Conservation (phyloP, 2,797 vertebrate genomes). For the Hozukius guyotensis region DNA sequence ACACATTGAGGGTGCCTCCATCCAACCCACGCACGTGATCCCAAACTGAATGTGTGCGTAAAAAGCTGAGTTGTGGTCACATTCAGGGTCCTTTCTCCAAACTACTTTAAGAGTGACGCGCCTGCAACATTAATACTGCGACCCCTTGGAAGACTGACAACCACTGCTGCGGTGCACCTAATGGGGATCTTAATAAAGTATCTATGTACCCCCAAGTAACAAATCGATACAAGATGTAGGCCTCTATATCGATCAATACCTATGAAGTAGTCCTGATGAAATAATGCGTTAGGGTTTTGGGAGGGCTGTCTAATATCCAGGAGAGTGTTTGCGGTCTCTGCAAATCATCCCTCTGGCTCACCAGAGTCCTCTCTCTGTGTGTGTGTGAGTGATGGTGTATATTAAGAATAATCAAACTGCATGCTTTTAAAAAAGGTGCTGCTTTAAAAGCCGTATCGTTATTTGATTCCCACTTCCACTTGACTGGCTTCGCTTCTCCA, state of each 20-base stretch:
- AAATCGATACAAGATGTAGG: conserved; percentile 73
- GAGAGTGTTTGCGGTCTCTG: conserved; percentile 70
- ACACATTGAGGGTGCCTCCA: not conserved
- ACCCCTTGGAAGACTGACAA: conserved; percentile 65
- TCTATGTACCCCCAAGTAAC: conserved; percentile 64
- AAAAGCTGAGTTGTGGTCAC: conserved; percentile 24
- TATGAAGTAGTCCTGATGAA: conserved; percentile 71
- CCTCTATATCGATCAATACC: conserved; percentile 65
- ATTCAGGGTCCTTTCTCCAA: conserved; percentile 24
- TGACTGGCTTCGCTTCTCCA: not conserved
- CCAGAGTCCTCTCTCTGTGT: conserved; percentile 6
- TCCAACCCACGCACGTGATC: conserved; percentile 2
- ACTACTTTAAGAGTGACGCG: conserved; percentile 43
- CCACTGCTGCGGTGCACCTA: conserved; percentile 59
- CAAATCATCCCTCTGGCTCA: conserved; percentile 61
- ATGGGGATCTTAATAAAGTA: conserved; percentile 76
- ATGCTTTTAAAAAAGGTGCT: conserved; percentile 17
- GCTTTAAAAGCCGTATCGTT: conserved; percentile 14
- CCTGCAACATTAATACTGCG: conserved; percentile 37
- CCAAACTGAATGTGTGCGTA: conserved; percentile 22
- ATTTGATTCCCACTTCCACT: conserved; percentile 29
- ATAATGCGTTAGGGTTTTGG: conserved; percentile 64
- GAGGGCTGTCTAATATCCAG: conserved; percentile 59
- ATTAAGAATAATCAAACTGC: conserved; percentile 51
- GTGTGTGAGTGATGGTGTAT: conserved; percentile 41